Evolutionary conservation across 2,888 invertebrate genomes (phyloP).

Genomic region (Coenonympha arcania): DNA sequence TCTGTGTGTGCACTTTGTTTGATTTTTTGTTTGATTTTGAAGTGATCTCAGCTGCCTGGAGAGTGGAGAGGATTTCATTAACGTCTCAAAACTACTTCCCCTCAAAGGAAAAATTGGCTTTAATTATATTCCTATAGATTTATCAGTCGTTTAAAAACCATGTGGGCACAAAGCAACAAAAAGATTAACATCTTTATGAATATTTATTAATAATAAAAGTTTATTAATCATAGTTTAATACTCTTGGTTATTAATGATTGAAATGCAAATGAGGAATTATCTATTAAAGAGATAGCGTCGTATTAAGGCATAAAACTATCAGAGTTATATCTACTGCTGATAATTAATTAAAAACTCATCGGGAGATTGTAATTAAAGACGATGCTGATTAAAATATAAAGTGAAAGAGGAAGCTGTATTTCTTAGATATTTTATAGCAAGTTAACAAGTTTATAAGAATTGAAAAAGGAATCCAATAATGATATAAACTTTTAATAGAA

Average conservation of each 20-base stretch:
- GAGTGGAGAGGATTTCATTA: no score
- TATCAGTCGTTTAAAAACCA: no score
- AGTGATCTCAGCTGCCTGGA: no score
- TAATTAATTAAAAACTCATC: conserved; percentile 9
- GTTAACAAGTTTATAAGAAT: no score
- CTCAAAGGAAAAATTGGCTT: no score
- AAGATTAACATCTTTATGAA: not conserved
- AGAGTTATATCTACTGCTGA: conserved; percentile 5
- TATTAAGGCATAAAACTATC: conserved; percentile 23
- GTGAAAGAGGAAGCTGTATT: not conserved
- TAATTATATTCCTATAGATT: no score
- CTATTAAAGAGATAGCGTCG: conserved; percentile 17
- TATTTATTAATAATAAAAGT: not conserved
- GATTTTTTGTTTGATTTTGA: no score
- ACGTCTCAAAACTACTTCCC: no score
- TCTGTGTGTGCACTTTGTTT: no score
- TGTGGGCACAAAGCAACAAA: not conserved
- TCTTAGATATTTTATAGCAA: not conserved
- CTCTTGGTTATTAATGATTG: conserved; percentile 12
- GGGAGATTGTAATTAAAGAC: conserved; percentile 5
- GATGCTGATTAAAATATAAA: conserved; percentile 11
- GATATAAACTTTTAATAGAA: no score
- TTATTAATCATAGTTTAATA: conserved; percentile 8
- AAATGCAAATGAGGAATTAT: conserved; percentile 22
- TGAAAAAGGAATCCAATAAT: no score